Evolutionary conservation across 2,113 vertebrate species (phyloP).

Genomic region (Paradisaea rubra): DNA sequence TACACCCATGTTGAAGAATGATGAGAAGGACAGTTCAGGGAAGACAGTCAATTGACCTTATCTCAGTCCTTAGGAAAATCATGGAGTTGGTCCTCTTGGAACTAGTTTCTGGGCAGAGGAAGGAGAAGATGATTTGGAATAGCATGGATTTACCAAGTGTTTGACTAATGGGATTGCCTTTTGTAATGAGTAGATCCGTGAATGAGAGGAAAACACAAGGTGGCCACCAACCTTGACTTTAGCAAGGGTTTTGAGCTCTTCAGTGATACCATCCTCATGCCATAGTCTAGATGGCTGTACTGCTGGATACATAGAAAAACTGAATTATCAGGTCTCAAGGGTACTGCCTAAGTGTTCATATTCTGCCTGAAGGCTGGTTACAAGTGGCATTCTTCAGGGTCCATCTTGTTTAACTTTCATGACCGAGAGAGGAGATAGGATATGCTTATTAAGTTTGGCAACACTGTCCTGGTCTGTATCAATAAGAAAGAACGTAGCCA

Average conservation of each 20-base stretch:
- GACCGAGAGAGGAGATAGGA: neutral
- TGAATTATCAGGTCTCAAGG: neutral
- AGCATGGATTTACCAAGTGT: neutral
- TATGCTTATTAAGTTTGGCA: neutral
- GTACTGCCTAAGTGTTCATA: neutral
- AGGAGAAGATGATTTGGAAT: neutral
- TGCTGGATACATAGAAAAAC: neutral
- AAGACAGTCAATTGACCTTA: neutral
- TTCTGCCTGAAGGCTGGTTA: neutral
- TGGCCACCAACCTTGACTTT: neutral
- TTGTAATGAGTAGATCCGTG: neutral
- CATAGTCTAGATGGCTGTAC: neutral
- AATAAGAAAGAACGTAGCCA: neutral
- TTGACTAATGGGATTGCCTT: neutral
- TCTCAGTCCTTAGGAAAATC: neutral
- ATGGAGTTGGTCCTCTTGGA: neutral
- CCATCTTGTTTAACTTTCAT: fast-evolving
- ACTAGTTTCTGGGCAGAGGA: neutral
- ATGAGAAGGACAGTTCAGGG: neutral
- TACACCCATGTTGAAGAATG: neutral
- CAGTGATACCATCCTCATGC: neutral
- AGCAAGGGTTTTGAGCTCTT: neutral
- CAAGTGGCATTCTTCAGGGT: neutral
- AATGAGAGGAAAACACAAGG: neutral
- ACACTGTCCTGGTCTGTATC: fast-evolving